Percentiles rank a stretch among this genome's conserved stretches.
Evolutionary conservation across 2,888 invertebrate species (phyloP).

Genomic region (Xestia xanthographa): DNA sequence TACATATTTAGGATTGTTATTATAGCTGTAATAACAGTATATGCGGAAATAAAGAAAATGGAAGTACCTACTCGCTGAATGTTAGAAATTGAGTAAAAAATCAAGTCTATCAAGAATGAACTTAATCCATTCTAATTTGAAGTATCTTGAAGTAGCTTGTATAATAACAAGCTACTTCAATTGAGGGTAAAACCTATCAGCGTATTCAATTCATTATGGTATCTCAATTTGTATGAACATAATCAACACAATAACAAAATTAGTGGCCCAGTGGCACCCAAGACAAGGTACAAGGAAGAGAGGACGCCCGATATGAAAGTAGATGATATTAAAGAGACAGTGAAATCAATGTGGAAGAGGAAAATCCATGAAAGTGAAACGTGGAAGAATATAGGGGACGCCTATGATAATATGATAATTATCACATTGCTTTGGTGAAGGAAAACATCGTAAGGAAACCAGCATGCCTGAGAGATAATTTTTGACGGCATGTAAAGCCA

Average conservation of each 20-base stretch:
- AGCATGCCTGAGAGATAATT: too few species aligned
- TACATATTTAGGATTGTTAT: background rate
- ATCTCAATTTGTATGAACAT: background rate
- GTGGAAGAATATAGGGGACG: background rate
- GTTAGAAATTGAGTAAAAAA: background rate
- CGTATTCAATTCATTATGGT: background rate
- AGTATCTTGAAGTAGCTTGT: too few species aligned
- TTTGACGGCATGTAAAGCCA: too few species aligned
- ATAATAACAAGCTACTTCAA: too few species aligned
- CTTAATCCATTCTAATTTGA: background rate
- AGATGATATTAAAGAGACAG: background rate
- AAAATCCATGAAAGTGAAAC: background rate
- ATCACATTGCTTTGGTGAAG: too few species aligned
- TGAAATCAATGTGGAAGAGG: background rate
- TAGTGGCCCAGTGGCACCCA: background rate
- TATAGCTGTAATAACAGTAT: background rate
- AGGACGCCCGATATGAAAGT: background rate
- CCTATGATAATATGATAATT: background rate
- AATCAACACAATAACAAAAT: too few species aligned
- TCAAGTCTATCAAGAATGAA: background rate
- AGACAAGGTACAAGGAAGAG: background rate
- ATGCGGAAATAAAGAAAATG: background rate
- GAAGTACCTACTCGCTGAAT: background rate
- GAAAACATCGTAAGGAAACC: too few species aligned
- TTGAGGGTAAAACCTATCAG: background rate